Evolutionary conservation across 1,140 invertebrate genomes (phyloP).

Genomic region (Doryteuthis pealeii): DNA sequence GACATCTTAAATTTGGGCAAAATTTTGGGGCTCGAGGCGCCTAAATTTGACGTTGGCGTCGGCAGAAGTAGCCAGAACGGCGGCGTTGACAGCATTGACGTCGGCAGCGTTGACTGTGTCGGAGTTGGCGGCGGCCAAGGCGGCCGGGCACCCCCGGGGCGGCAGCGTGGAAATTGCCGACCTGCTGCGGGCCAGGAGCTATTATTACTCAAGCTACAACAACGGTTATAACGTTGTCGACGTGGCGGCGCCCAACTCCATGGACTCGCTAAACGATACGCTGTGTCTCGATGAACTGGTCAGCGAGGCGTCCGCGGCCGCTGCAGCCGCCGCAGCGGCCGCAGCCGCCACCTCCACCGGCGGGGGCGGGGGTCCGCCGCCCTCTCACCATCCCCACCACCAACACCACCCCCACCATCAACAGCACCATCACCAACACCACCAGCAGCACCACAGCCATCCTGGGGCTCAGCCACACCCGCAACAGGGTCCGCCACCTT

Average conservation of each 20-base stretch:
- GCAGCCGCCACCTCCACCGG: too few species aligned
- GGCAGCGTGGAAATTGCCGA: neutral
- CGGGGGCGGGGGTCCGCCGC: too few species aligned
- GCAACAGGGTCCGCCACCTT: neutral
- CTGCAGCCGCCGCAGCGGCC: too few species aligned
- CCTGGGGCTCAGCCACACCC: neutral
- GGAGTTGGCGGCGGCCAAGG: neutral
- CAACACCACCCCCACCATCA: too few species aligned
- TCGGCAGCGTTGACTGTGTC: neutral
- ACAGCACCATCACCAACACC: too few species aligned
- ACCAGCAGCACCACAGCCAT: too few species aligned
- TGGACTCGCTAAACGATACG: conserved; percentile 1
- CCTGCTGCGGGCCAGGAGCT: neutral
- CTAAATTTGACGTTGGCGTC: neutral
- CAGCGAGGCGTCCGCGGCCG: neutral
- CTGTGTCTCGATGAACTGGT: conserved; percentile 1
- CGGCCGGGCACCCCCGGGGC: neutral
- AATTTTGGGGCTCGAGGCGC: too few species aligned
- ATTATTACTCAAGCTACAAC: neutral
- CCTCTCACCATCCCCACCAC: too few species aligned
- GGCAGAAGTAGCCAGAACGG: neutral
- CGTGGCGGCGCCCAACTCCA: neutral
- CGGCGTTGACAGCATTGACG: neutral
- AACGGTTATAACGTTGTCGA: neutral
- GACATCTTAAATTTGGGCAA: neutral